Percentiles rank a stretch among this genome's conserved stretches.
phyloP scores from a whole-genome alignment of 2,888 invertebrate species.

The Campoplex capitator region DNA sequence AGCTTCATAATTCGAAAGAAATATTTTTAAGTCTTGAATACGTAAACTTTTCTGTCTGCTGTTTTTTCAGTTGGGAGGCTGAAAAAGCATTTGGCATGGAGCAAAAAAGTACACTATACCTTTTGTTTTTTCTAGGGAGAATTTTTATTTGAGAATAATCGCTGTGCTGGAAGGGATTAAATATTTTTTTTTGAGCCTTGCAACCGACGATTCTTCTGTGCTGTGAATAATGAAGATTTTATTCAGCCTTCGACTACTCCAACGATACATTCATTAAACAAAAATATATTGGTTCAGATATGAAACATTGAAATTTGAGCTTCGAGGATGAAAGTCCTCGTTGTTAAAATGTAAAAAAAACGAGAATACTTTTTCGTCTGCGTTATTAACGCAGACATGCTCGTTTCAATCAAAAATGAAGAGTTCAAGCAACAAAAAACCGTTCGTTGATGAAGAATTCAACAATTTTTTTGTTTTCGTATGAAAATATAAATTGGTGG shows the following conservation, averaged over 20 bases:
- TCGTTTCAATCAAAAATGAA: neutral
- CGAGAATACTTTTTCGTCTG: neutral
- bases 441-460: neutral
- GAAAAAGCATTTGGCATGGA: neutral
- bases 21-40: slow-evolving; percentile 16
- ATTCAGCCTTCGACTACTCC: neutral
- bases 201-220: neutral
- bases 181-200: slow-evolving; percentile 3
- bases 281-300: neutral
- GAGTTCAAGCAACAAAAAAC: neutral
- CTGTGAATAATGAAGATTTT: neutral
- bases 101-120: neutral
- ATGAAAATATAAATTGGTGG: neutral
- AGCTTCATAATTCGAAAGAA: slow-evolving; percentile 13
- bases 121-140: neutral
- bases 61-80: slow-evolving; percentile 30
- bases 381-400: neutral
- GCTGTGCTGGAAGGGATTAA: slow-evolving; percentile 2
- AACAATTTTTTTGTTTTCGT: neutral
- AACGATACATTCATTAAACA: neutral
- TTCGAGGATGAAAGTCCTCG: no score
- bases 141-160: slow-evolving; percentile 5
- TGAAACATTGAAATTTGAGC: neutral
- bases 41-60: slow-evolving; percentile 28
- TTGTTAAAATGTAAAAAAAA: neutral